Conservation (phyloP, 2,797 vertebrate species). For the Ceryle rudis region DNA sequence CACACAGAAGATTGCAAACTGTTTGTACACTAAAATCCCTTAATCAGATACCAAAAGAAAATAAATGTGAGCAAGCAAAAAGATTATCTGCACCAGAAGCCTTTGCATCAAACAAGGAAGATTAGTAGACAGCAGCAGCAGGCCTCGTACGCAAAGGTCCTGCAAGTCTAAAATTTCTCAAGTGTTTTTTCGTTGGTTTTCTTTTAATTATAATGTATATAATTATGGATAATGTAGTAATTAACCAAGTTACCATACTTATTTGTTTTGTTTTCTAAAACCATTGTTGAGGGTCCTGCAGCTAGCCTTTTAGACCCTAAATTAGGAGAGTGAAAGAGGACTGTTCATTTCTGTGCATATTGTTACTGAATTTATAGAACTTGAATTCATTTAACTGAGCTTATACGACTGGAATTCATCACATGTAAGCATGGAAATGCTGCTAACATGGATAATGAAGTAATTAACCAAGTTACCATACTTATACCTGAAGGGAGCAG, state of each 20-base stretch:
- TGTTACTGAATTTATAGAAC: neutral
- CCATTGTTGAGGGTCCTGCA: neutral
- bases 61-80: neutral
- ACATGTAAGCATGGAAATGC: neutral
- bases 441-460: neutral
- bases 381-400: neutral
- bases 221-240: no score
- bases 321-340: neutral
- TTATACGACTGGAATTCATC: neutral
- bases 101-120: neutral
- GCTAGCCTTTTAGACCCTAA: neutral
- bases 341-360: neutral
- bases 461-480: neutral
- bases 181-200: neutral
- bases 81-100: neutral
- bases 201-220: neutral
- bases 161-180: neutral
- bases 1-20: neutral
- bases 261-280: neutral
- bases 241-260: no score
- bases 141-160: neutral
- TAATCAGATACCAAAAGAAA: neutral
- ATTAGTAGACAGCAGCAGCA: neutral
- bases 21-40: neutral
- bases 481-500: neutral